Base-by-base conservation (phyloP, 2,888 invertebrate species). In the Leptinotarsa rubiginosa region DNA sequence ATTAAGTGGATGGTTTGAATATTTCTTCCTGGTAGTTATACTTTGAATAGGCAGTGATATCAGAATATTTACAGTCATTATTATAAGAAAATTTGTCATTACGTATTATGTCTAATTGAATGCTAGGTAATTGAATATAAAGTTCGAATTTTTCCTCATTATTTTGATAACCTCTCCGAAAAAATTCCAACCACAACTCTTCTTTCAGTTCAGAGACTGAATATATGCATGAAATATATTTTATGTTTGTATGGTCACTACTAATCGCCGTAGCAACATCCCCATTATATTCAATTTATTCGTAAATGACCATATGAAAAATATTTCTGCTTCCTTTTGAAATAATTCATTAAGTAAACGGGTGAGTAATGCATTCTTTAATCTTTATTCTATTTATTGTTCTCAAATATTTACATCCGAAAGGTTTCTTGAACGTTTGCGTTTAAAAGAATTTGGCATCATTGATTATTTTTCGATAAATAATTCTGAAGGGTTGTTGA, bases 401-500 rank as follows among this genome's bases (percentile, higher is more conserved):
- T 62, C 41, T 62, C 31, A 62, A 62, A 62, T 15, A 31, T 31
- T n/a, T 13, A 10, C 56, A 56, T 20, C 20, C 25, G 22, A 5
- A 41, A 41, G 2, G 12, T 41, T 56, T 56, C 12, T 13, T 10
- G n/a, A 22, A 25, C 56, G 22, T 56, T 22, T 56, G 50, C 1
- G 15, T n/a, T 50, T 15, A 20, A 56, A 62, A 10, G 16, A n/a
- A 15, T 59, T 47, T 20, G 50, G n/a, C 56, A 50, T 70, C 75
- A 74, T 73, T 70, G 75, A 78, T 80, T 81, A 79, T 74, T 83
- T 82, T 66, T 84, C 82, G 12, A 72, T 56, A 65, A 66, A 71
- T 52, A 80, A 74, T 77, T 84, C 84, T 18, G 76, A 73, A 69
- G 79, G 82, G 71, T 84, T 84, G 73, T 81, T 83, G 54, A 84